Evolutionary conservation across 37 sponge, comb jelly and placozoan species (phyloP), one percentile per base, ranked within the genome.

Genomic region (Geodia barretti): DNA sequence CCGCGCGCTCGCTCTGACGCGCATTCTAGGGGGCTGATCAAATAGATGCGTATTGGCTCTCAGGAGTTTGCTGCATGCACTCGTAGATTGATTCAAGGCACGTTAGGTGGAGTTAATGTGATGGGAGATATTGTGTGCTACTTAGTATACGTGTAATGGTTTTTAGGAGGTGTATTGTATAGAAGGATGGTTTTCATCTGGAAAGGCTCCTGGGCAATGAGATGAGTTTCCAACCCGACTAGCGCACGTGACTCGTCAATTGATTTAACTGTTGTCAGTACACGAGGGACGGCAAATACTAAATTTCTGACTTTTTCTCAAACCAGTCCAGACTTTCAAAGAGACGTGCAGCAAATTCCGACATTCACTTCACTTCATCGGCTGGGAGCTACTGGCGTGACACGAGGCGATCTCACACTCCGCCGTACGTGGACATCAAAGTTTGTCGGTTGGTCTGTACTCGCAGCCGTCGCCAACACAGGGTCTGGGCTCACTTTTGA

Each of bases 391-490:
- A 83, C 68, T n/a, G 72, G 87, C 11, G 95, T 95, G 1, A 89
- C 87, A 3, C 73, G 82, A 39, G 73, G 90, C 24, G 95, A 95
- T 54, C 86, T n/a, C n/a, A n/a, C 90, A 1, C 54, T 41, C 72
- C 85, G 90, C 3, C 78, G 68, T 2, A 71, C 75, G 2, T 93
- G 95, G 23, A 68, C 41, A 21, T 79, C 86, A 4, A 74, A 75
- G 26, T 95, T 95, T 82, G 93, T 88, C 24, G 95, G 95, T 1
- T n/a, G n/a, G 92, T 95, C 25, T 95, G 95, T 33, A 95, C 92
- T 63, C 82, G 90, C 26, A 73, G 80, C 0, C 78, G 83, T 33
- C 88, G 92, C 61, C n/a, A n/a, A n/a, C n/a, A n/a, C 84, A 85
- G 1, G 83, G 86, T 17, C 72, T 92, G 28, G 95, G 86, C 29